Conservation (phyloP, 2,113 vertebrate species). For the Mormyrus lacerda region DNA sequence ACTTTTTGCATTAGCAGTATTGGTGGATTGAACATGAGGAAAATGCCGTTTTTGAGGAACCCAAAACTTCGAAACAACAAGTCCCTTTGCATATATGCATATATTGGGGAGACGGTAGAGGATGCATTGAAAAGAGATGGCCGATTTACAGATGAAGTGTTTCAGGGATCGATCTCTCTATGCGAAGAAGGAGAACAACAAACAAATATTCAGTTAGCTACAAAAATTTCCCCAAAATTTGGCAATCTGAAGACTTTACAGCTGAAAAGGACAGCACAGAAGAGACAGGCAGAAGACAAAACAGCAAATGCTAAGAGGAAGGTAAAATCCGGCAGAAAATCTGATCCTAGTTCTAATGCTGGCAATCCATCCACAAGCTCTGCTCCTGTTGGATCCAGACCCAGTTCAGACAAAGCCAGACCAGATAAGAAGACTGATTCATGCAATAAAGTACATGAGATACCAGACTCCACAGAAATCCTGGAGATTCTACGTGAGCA, state of each 20-base stretch:
- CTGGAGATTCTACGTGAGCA: background rate
- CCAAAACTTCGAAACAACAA: background rate
- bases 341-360: background rate
- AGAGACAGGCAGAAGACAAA: background rate
- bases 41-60: background rate
- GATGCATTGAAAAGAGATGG: slow-evolving; percentile 17
- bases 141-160: background rate
- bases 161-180: background rate
- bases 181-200: background rate
- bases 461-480: background rate
- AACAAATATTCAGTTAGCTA: background rate
- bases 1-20: background rate
- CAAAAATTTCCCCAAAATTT: background rate
- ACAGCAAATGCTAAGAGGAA: too few species aligned
- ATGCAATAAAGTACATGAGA: background rate
- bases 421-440: too few species aligned
- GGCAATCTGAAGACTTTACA: background rate
- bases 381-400: background rate
- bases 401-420: background rate
- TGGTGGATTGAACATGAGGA: background rate
- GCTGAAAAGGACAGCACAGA: background rate
- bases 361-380: background rate
- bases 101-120: background rate
- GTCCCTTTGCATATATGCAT: background rate
- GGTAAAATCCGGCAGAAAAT: background rate